Evolutionary conservation across 1,140 invertebrate species (phyloP), one percentile per base, ranked within the genome.

Genomic region (Drosophila orena): DNA sequence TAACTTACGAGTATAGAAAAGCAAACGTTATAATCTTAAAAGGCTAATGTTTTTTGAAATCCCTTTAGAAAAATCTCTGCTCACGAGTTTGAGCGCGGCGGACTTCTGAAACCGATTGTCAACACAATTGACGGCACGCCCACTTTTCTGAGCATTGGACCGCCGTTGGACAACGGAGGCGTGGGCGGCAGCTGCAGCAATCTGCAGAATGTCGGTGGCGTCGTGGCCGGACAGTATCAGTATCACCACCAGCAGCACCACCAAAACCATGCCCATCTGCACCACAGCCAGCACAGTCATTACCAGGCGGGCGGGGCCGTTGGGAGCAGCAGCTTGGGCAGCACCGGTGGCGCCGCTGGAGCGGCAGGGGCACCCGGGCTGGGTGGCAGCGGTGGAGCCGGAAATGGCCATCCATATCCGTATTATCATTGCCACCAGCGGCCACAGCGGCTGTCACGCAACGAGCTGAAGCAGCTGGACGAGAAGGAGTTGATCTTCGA

Each of bases 401-500:
- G 58, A 10, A 79, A 79, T 52, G 70, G 50, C 12, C 59, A 79
- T 58, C 64, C 75, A 43, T 89, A 78, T 78, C 79, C 61, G 37
- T 85, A 86, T 55, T 72, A 81, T 65, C 83, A 76, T 34, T 84
- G 80, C 65, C 77, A 74, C 76, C 91, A 93, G 22, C 92, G 95
- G 44, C 94, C 95, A 20, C 96, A 96, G 76, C 93, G 96, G 15
- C 93, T 96, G 66, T 96, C 96, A 0, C 93, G 97, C 50, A 96
- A 96, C 81, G 97, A 98, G 91, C 94, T 98, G 2, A 94, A 96
- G 81, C 96, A 97, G 47, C 93, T 99, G 61, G 97, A 98, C 84
- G 98, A 99, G 91, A 97, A 97, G 91, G 97, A 99, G 93, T 94
- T 99, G 49, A 98, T 99, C 91, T 98, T 98, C 92, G 98, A 99